These are phyloP conservation scores for Malurus leucopterus DNA, from an alignment of 2,797 vertebrate species.

Conservation along the genomic window DNA sequence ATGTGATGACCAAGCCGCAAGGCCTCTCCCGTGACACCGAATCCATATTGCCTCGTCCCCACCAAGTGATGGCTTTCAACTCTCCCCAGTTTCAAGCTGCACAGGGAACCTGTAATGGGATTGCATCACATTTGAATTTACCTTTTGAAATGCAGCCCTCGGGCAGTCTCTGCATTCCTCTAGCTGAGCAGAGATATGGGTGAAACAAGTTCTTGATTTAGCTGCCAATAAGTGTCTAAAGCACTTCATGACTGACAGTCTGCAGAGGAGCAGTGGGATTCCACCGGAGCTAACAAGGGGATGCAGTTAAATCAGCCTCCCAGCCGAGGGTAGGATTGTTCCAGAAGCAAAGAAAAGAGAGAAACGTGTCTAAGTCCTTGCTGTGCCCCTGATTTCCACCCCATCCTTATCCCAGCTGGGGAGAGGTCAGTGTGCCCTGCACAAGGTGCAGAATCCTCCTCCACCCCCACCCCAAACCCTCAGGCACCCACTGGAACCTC, in stretches of 20 bases:
- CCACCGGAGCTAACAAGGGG: background rate
- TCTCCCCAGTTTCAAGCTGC: background rate
- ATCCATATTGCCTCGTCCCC: background rate
- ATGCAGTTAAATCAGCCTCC: background rate
- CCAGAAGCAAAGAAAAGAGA: background rate
- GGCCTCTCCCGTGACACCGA: background rate
- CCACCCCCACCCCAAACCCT: background rate
- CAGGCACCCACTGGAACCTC: fast-evolving
- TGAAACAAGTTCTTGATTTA: conserved; percentile 42
- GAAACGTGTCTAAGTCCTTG: background rate
- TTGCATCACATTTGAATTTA: conserved; percentile 4
- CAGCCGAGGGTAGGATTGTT: background rate
- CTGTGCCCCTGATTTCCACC: fast-evolving
- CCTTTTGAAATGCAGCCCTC: conserved; percentile 34
- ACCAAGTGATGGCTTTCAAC: background rate
- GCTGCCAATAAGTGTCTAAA: conserved; percentile 18
- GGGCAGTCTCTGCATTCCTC: background rate
- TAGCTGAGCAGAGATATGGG: background rate
- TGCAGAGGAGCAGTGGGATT: background rate
- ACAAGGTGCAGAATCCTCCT: background rate
- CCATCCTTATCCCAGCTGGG: background rate
- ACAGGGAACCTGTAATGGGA: background rate
- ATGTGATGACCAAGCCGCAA: background rate
- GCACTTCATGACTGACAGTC: background rate
- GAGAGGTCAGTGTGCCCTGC: background rate